Conservation (phyloP, 2,888 invertebrate species). For the Cataglyphis altisquamis region DNA sequence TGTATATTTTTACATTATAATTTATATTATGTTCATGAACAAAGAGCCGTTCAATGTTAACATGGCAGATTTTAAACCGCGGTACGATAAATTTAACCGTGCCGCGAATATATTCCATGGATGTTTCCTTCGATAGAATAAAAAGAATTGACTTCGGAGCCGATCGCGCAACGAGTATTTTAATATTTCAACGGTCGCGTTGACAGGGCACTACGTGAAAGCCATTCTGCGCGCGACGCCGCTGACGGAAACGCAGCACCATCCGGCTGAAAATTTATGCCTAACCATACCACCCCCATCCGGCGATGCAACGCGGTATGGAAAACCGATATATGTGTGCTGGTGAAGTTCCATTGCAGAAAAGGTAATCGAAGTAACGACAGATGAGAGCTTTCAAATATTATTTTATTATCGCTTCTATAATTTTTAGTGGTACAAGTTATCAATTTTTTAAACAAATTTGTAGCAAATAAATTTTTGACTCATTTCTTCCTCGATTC, state of each 20-base stretch:
- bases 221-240: slow-evolving; percentile 21
- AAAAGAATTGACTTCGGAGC: slow-evolving; percentile 41
- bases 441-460: neutral
- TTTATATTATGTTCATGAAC: neutral
- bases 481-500: neutral
- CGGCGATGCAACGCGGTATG: neutral
- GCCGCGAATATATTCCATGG: slow-evolving; percentile 34
- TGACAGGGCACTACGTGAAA: slow-evolving; percentile 48
- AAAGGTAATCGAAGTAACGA: slow-evolving; percentile 2
- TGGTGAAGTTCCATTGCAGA: slow-evolving; percentile 32
- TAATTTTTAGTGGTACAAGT: slow-evolving; percentile 21
- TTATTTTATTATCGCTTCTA: too few species aligned
- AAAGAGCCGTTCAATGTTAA: neutral
- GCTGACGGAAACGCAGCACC: slow-evolving; percentile 47
- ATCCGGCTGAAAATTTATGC: slow-evolving; percentile 57
- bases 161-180: slow-evolving; percentile 55
- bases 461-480: slow-evolving; percentile 21
- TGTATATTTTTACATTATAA: neutral
- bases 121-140: slow-evolving; percentile 30
- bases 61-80: slow-evolving; percentile 5
- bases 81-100: slow-evolving; percentile 25
- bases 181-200: slow-evolving; percentile 55
- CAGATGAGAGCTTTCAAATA: neutral
- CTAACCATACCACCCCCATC: slow-evolving; percentile 18
- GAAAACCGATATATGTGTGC: slow-evolving; percentile 48